Conservation (phyloP, 2,888 invertebrate genomes). For the Caenorhabditis sulstoni region DNA sequence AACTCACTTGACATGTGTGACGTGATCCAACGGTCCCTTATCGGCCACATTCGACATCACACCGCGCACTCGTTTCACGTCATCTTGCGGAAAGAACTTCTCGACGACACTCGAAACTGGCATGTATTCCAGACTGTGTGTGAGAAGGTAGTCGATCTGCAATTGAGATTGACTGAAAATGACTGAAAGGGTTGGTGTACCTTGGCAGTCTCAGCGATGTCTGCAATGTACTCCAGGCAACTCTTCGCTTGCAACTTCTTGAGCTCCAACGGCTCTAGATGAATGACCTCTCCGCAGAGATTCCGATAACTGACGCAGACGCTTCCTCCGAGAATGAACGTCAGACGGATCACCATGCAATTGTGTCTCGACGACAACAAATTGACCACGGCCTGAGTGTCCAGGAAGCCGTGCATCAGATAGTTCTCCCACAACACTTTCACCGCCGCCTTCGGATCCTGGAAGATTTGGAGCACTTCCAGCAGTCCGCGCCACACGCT, state of each 20-base stretch:
- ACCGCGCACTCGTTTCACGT: slow-evolving; percentile 43
- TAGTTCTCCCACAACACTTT: slow-evolving; percentile 72
- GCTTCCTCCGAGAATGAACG: slow-evolving; percentile 57
- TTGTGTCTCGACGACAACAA: slow-evolving; percentile 57
- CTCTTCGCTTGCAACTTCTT: slow-evolving; percentile 79
- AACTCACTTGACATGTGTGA: slow-evolving; percentile 57
- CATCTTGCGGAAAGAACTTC: slow-evolving; percentile 32
- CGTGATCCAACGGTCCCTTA: slow-evolving; percentile 58
- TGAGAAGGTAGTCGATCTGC: slow-evolving; percentile 59
- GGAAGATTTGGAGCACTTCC: slow-evolving; percentile 77
- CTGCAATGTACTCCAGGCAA: slow-evolving; percentile 76
- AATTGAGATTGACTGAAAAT: not conserved
- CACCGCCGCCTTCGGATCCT: slow-evolving; percentile 67
- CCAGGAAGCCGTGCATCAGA: slow-evolving; percentile 70
- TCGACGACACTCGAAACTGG: slow-evolving; percentile 38
- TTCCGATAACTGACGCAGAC: slow-evolving; percentile 63
- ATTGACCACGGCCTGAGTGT: slow-evolving; percentile 62
- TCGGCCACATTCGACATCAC: slow-evolving; percentile 66
- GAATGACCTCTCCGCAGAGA: slow-evolving; percentile 64
- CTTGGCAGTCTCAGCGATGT: slow-evolving; percentile 78
- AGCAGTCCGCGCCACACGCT: slow-evolving; percentile 77
- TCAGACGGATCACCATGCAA: slow-evolving; percentile 54
- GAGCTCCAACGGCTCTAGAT: slow-evolving; percentile 79
- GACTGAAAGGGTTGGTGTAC: too few species aligned
- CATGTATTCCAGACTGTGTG: slow-evolving; percentile 43